Percentiles rank a stretch among this genome's conserved stretches.
These are phyloP conservation scores for Apodemus speciosus DNA, from an alignment of 2,113 vertebrate genomes.

Conservation along the genomic window DNA sequence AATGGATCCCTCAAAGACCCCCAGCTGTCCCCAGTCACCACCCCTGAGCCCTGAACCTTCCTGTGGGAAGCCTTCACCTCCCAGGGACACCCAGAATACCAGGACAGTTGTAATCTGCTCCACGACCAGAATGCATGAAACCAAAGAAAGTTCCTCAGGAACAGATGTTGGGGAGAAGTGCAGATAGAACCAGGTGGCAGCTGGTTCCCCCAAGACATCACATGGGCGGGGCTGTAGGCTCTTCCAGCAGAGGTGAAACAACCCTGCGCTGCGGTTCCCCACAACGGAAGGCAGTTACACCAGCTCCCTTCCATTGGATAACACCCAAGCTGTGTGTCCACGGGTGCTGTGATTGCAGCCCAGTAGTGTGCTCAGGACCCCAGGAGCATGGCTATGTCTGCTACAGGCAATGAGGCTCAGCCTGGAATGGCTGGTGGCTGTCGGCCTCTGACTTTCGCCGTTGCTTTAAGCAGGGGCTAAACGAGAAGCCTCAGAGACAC, in stretches of 20 bases:
- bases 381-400: not conserved
- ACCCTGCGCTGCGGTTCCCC: not conserved
- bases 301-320: not conserved
- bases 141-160: not conserved
- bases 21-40: not conserved
- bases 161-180: not conserved
- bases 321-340: accelerated
- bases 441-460: constrained; percentile 13
- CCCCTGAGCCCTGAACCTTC: accelerated
- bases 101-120: not conserved
- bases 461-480: not conserved
- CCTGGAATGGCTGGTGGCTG: constrained; percentile 42
- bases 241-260: not conserved
- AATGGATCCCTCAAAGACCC: not conserved
- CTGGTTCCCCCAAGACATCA: not conserved
- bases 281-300: not conserved
- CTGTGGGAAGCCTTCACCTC: not conserved
- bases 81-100: accelerated
- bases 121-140: accelerated
- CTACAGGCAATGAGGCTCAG: not conserved
- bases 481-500: not conserved
- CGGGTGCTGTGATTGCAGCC: too few relatives aligned
- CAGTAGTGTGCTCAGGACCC: not conserved
- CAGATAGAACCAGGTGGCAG: not conserved
- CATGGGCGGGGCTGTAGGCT: not conserved